A percentile compares a stretch with the other conserved stretches of the same genome.
Evolutionary conservation across 2,797 vertebrate genomes (phyloP).

Genomic region (Lagocephalus sceleratus): DNA sequence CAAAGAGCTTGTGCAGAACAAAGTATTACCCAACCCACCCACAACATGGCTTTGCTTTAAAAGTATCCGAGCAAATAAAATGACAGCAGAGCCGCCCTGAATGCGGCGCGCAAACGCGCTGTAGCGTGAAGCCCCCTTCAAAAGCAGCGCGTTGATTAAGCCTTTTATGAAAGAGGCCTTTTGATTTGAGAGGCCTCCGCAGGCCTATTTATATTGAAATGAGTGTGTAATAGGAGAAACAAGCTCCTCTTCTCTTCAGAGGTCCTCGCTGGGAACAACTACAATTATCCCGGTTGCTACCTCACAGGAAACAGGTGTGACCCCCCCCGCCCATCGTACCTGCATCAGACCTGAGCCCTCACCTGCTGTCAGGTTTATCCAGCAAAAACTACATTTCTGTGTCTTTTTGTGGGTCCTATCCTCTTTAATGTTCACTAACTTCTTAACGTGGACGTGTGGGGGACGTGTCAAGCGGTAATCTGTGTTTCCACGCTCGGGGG

Average conservation of each 20-base stretch:
- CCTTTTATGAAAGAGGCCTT: constrained; percentile 50
- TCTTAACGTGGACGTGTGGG: too few species aligned
- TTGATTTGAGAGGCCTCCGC: constrained; percentile 47
- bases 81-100: constrained; percentile 16
- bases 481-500: too few species aligned
- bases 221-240: constrained; percentile 59
- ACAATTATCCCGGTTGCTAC: constrained; percentile 6
- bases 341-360: too few species aligned
- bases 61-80: constrained; percentile 19
- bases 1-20: neutral
- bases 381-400: too few species aligned
- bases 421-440: too few species aligned
- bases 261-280: constrained; percentile 13
- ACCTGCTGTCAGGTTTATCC: too few species aligned
- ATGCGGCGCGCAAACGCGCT: constrained; percentile 1
- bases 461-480: too few species aligned
- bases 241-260: constrained; percentile 37
- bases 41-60: constrained; percentile 31
- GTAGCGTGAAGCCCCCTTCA: constrained; percentile 46
- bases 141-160: constrained; percentile 41
- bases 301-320: constrained; percentile 2
- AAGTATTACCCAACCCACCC: neutral
- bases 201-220: constrained; percentile 74
- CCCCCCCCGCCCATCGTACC: too few species aligned
- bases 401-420: too few species aligned